Conservation (phyloP, 2,113 vertebrate species). For the Festucalex cinctus region DNA sequence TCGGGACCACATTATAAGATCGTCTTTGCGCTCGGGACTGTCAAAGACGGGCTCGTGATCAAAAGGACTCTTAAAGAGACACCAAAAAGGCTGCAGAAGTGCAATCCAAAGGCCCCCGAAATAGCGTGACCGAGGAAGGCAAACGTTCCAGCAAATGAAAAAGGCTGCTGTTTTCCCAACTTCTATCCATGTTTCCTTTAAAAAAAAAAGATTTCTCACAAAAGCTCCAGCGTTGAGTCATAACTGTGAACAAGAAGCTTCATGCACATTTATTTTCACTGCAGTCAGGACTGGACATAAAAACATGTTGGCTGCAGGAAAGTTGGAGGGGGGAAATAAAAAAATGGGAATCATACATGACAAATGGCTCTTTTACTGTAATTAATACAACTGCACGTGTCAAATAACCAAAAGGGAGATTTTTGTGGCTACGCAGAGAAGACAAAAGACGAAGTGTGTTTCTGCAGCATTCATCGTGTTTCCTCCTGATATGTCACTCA, state of each 20-base stretch:
- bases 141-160: slow-evolving; percentile 36
- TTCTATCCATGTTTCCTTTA: slow-evolving; percentile 41
- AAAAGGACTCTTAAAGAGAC: slow-evolving; percentile 18
- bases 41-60: slow-evolving; percentile 14
- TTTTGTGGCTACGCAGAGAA: slow-evolving; percentile 30
- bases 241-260: slow-evolving; percentile 32
- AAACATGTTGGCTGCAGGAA: slow-evolving; percentile 21
- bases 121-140: slow-evolving; percentile 10
- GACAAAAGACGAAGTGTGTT: slow-evolving; percentile 38
- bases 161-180: slow-evolving; percentile 40
- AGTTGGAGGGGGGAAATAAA: background rate
- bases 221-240: slow-evolving; percentile 43
- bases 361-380: background rate
- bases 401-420: slow-evolving; percentile 8
- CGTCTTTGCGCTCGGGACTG: slow-evolving; percentile 10
- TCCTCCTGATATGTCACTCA: slow-evolving; percentile 58
- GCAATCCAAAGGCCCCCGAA: slow-evolving; percentile 21
- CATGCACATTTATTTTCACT: slow-evolving; percentile 44
- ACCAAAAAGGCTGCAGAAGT: slow-evolving; percentile 20
- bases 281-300: slow-evolving; percentile 30
- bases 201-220: background rate
- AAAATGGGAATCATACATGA: background rate
- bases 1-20: slow-evolving; percentile 20
- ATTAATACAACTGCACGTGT: background rate
- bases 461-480: slow-evolving; percentile 43